A percentile compares a stretch with the other conserved stretches of the same genome.
phyloP scores from a whole-genome alignment of 2,888 invertebrate genomes.

The Thera obeliscata region DNA sequence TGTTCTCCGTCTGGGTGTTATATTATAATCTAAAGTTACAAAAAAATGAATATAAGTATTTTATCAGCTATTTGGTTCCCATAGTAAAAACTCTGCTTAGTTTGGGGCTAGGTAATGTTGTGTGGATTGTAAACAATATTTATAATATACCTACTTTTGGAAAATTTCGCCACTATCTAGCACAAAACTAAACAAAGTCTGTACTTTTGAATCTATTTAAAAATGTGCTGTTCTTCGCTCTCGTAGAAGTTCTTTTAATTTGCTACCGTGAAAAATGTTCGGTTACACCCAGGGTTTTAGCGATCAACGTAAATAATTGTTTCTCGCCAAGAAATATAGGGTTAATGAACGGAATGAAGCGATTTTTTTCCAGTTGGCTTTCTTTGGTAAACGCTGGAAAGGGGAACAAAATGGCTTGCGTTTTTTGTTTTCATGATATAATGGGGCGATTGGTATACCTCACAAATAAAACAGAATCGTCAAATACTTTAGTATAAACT shows the following conservation, averaged over 20 bases:
- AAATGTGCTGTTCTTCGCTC: neutral
- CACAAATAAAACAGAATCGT: too few relatives aligned
- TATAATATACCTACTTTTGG: too few relatives aligned
- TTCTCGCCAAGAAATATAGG: slow-evolving; percentile 52
- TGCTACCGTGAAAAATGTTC: slow-evolving; percentile 51
- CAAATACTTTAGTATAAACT: too few relatives aligned
- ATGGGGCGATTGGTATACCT: neutral
- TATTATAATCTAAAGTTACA: too few relatives aligned
- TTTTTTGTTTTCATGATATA: neutral
- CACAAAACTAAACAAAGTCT: too few relatives aligned
- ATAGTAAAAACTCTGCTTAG: too few relatives aligned
- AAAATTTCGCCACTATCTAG: too few relatives aligned
- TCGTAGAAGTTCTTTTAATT: slow-evolving; percentile 41
- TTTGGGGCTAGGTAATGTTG: too few relatives aligned
- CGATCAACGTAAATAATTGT: slow-evolving; percentile 61
- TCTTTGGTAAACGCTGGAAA: slow-evolving; percentile 7
- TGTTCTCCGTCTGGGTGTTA: too few relatives aligned
- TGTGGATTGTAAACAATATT: too few relatives aligned
- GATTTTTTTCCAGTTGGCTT: slow-evolving; percentile 36
- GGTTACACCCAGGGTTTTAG: slow-evolving; percentile 44
- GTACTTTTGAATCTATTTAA: neutral
- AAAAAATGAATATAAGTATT: too few relatives aligned
- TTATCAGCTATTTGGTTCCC: too few relatives aligned
- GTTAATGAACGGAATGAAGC: slow-evolving; percentile 53
- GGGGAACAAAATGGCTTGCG: neutral